Base-by-base conservation (phyloP, 2,113 vertebrate genomes). In the Campylorhamphus procurvoides region DNA sequence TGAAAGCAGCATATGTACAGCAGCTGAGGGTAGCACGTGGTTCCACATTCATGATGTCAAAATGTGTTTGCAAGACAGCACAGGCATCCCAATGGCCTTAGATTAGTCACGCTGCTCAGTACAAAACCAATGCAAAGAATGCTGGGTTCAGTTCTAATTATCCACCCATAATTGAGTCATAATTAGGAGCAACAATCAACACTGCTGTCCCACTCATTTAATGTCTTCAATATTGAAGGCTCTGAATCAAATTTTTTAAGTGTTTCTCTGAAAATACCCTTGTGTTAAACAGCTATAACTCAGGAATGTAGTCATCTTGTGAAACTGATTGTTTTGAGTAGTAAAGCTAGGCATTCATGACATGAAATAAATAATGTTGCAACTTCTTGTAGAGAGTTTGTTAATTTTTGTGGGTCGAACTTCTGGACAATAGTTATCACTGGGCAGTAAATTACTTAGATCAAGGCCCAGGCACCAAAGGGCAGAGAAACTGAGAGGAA, bases 61-160 rank as follows among this genome's bases (percentile, higher is more conserved):
- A 79, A 79, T 56, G 18, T 72, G 64, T 59, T 68, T 91, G 46
- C 66, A 94, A 86, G 53, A 31, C 24, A 73, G 33, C 13, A 39
- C 6, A 69, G 67, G 20, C 71, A 56, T 40, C 53, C 24, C 53
- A 84, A 15, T 77, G 50, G n/a, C 63, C 63, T 72, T 69, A 56
- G 37, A 50, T 73, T 53, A 69, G 39, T 93, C 40, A 76, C 49
- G 28, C 11, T 67, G 9, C 58, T 90, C 0, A 0, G 46, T 62
- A 53, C 56, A 73, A 89, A 89, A 73, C 46, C 40, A 60, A 23
- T 64, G 40, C 31, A 72, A 94, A 89, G 58, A 72, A 64, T 60
- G 40, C 22, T 79, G 74, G 3, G n/a, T 94, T 94, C 71, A 44
- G 17, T 87, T 97, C 58, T 89, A 78, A 94, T 93, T 91, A 79